A percentile compares a stretch with the other conserved stretches of the same genome.
phyloP scores from a whole-genome alignment of 1,140 invertebrate species.

The Rhopalosiphum padi region DNA sequence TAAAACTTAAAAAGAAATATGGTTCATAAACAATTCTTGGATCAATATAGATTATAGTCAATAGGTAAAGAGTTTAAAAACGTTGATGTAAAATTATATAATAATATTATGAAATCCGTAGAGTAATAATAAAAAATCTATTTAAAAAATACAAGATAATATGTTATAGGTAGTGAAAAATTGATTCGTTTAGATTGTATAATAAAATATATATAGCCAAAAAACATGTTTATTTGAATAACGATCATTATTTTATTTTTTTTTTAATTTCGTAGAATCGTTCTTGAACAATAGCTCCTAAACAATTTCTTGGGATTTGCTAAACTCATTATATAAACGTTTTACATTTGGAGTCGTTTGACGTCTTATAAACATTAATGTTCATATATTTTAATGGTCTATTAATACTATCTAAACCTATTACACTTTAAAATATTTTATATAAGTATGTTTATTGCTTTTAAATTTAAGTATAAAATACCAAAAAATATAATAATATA shows the following conservation, averaged over 20 bases:
- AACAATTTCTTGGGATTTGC: not conserved
- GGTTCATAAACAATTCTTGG: too few relatives aligned
- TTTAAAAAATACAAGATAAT: not conserved
- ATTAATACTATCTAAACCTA: not conserved
- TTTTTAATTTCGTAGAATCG: not conserved
- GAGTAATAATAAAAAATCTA: not conserved
- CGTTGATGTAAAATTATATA: too few relatives aligned
- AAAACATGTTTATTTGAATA: slow-evolving; percentile 5
- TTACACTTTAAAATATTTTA: not conserved
- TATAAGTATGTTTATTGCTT: not conserved
- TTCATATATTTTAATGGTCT: not conserved
- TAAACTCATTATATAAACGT: not conserved
- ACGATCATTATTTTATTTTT: not conserved
- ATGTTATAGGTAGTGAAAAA: not conserved
- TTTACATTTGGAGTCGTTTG: not conserved
- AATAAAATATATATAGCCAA: not conserved
- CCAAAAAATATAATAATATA: not conserved
- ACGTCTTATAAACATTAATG: not conserved
- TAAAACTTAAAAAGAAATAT: too few relatives aligned
- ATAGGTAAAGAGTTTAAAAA: too few relatives aligned
- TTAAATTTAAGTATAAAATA: slow-evolving; percentile 12
- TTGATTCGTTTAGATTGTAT: not conserved
- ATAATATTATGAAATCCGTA: too few relatives aligned
- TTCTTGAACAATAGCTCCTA: not conserved
- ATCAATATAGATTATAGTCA: too few relatives aligned